Percentiles rank a stretch among this genome's conserved stretches.
Evolutionary conservation across 1,140 invertebrate genomes (phyloP).

Genomic region (Rhopalosiphum maidis): DNA sequence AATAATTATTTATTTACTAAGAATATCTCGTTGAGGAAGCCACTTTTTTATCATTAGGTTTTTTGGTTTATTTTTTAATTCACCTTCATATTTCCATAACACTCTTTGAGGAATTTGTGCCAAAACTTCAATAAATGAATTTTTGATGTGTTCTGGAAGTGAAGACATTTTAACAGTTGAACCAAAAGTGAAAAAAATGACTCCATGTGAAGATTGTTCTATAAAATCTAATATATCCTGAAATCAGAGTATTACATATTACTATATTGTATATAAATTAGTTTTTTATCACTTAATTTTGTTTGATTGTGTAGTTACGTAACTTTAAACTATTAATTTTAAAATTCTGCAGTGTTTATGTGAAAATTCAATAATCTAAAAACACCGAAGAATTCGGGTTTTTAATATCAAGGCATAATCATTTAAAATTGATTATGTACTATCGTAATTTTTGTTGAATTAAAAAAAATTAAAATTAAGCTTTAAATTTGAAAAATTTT

Average conservation of each 20-base stretch:
- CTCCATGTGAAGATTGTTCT: constrained; percentile 65
- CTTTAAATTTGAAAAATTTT: no score
- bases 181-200: constrained; percentile 74
- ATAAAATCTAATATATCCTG: constrained; percentile 60
- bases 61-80: constrained; percentile 31
- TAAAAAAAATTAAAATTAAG: no score
- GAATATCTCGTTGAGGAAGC: constrained; percentile 57
- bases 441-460: no score
- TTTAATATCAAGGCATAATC: no score
- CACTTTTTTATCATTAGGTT: constrained; percentile 53
- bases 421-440: no score
- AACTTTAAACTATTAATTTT: not conserved
- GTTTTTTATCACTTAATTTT: not conserved
- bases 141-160: constrained; percentile 67
- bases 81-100: constrained; percentile 67
- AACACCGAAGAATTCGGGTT: no score
- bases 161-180: constrained; percentile 63
- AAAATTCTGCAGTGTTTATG: no score
- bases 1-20: constrained; percentile 57
- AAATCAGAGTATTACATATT: not conserved
- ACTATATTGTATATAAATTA: not conserved
- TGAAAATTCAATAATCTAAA: no score
- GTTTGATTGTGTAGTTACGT: not conserved
- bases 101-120: constrained; percentile 65
- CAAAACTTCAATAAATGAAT: constrained; percentile 70